phyloP scores from a whole-genome alignment of 2,797 vertebrate species.

The Smutsia temminckii region DNA sequence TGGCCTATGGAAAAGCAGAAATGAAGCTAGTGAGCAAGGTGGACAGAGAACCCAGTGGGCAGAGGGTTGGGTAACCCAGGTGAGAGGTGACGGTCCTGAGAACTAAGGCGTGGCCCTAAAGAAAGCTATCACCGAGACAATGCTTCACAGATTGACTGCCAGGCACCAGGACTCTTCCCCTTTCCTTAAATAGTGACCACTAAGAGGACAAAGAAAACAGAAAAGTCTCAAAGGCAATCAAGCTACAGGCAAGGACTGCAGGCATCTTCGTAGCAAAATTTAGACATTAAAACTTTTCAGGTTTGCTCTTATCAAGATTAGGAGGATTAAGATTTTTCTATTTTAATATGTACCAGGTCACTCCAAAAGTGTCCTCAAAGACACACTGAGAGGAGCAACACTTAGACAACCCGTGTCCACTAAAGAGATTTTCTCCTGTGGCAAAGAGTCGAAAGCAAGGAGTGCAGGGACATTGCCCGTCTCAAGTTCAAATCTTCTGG shows the following conservation, averaged over 20 bases:
- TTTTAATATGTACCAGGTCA: neutral
- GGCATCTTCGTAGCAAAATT: neutral
- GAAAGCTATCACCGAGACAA: neutral
- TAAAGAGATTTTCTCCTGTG: neutral
- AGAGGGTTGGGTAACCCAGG: neutral
- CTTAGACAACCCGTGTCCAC: neutral
- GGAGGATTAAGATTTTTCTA: neutral
- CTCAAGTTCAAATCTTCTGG: conserved; percentile 6
- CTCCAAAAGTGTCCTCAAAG: neutral
- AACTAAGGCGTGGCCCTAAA: neutral
- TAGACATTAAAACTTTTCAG: neutral
- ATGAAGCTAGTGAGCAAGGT: neutral
- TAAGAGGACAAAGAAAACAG: neutral
- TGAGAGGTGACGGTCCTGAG: rapidly evolving
- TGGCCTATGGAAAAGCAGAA: neutral
- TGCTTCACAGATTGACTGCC: neutral
- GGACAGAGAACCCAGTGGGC: neutral
- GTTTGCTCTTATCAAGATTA: neutral
- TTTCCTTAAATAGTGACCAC: neutral
- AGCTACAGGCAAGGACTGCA: neutral
- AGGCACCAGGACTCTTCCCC: neutral
- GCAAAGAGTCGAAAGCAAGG: neutral
- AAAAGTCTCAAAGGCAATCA: neutral
- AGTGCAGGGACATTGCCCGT: neutral
- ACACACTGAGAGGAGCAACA: neutral